Evolutionary conservation across 2,113 vertebrate species (phyloP).

Genomic region (Seriola dumerili): DNA sequence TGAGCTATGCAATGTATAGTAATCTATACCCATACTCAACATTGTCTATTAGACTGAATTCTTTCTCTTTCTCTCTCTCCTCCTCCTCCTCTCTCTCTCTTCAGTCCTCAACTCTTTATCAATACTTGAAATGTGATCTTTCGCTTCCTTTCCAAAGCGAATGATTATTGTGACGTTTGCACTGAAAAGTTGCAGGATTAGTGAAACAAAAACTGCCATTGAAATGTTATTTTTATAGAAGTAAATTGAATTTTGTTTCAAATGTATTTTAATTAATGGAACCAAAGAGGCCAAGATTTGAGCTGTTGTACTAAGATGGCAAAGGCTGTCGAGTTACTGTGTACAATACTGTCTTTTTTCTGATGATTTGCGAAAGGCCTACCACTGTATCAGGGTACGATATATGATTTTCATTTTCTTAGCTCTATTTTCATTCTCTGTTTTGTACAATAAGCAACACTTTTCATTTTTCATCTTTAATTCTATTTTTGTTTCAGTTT

Average conservation of each 20-base stretch:
- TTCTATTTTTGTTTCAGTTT: conserved; percentile 89
- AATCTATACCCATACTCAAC: conserved; percentile 87
- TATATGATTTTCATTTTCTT: conserved; percentile 91
- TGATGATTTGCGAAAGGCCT: conserved; percentile 87
- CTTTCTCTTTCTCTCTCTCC: conserved; percentile 63
- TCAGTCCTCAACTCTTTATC: conserved; percentile 89
- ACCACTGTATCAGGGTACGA: conserved; percentile 94
- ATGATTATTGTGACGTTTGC: conserved; percentile 99
- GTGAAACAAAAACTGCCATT: conserved; percentile 94
- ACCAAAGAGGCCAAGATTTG: conserved; percentile 94
- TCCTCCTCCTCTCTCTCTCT: conserved; percentile 70
- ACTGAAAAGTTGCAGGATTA: conserved; percentile 99
- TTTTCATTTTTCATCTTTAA: conserved; percentile 83
- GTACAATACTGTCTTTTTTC: conserved; percentile 66
- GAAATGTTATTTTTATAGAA: conserved; percentile 99
- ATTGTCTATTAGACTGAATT: conserved; percentile 88
- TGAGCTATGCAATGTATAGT: conserved; percentile 99
- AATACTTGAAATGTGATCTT: conserved; percentile 99
- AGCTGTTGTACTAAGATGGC: conserved; percentile 91
- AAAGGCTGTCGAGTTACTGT: conserved; percentile 85
- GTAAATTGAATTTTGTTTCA: conserved; percentile 85
- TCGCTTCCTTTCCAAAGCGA: conserved; percentile 98
- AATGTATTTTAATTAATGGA: conserved; percentile 82
- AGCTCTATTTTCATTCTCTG: conserved; percentile 90
- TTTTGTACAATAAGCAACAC: conserved; percentile 90